phyloP scores from a whole-genome alignment of 92 coral and sea anemone genomes.

The Umimayanthus kanabou region DNA sequence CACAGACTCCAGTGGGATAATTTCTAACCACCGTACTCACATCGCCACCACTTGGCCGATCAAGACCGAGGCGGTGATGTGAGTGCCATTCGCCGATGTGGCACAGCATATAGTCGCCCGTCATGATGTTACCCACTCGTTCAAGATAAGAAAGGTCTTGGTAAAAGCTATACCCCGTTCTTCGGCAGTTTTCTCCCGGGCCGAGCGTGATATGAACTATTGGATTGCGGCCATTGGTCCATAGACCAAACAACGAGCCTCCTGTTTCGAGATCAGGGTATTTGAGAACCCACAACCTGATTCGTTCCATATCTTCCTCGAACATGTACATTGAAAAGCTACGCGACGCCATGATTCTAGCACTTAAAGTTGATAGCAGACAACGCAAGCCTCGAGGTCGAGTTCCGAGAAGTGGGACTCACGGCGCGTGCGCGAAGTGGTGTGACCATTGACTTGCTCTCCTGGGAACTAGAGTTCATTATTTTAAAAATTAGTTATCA shows the following conservation, averaged over 20 bases:
- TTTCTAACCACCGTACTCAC: slow-evolving; percentile 73
- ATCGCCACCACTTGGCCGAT: slow-evolving; percentile 86
- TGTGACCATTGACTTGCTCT: not conserved
- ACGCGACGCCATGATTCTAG: slow-evolving; percentile 6
- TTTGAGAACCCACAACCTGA: slow-evolving; percentile 64
- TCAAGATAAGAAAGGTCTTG: slow-evolving; percentile 82
- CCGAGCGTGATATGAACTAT: slow-evolving; percentile 76
- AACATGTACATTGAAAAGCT: slow-evolving; percentile 61
- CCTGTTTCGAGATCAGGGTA: slow-evolving; percentile 82
- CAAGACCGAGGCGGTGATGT: slow-evolving; percentile 73
- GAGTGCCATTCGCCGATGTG: slow-evolving; percentile 99
- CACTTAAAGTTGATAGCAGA: too few relatives aligned
- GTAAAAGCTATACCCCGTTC: slow-evolving; percentile 69
- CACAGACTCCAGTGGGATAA: slow-evolving; percentile 77
- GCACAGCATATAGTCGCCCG: slow-evolving; percentile 69
- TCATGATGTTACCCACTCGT: slow-evolving; percentile 69
- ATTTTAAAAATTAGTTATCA: too few relatives aligned
- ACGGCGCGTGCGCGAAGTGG: not conserved
- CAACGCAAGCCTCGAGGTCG: not conserved
- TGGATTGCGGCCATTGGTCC: slow-evolving; percentile 58
- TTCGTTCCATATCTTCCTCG: slow-evolving; percentile 57
- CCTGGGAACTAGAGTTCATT: not conserved
- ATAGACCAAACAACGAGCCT: slow-evolving; percentile 84
- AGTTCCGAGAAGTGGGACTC: not conserved
- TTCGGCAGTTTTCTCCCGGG: slow-evolving; percentile 77